Evolutionary conservation across 1,140 invertebrate species (phyloP).

Genomic region (Eurytemora carolleeae): DNA sequence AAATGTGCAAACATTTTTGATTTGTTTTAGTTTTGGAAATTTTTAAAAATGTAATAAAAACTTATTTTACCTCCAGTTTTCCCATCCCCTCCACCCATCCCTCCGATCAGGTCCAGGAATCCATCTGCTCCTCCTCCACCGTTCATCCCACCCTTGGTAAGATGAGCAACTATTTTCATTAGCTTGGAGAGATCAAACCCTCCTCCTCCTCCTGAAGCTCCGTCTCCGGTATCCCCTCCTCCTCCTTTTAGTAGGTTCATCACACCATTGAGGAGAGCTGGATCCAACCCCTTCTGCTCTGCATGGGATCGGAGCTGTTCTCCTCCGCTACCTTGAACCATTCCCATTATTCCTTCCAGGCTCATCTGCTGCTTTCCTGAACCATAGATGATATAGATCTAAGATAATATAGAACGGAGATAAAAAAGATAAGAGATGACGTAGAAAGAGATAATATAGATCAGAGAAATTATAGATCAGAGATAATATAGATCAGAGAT

Average conservation of each 20-base stretch:
- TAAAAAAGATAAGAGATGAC: too few species aligned
- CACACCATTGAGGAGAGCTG: conserved; percentile 3
- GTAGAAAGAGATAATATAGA: too few species aligned
- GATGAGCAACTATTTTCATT: neutral
- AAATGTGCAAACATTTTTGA: too few species aligned
- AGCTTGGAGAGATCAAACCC: neutral
- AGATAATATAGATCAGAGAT: too few species aligned
- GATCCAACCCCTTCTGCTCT: conserved; percentile 12
- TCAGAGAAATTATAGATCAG: too few species aligned
- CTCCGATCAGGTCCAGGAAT: neutral
- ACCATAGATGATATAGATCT: too few species aligned
- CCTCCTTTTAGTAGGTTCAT: conserved; percentile 6
- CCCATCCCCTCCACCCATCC: neutral
- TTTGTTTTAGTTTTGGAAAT: too few species aligned
- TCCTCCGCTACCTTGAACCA: neutral
- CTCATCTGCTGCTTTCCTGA: too few species aligned
- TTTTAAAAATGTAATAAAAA: too few species aligned
- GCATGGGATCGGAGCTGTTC: neutral
- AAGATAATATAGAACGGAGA: too few species aligned
- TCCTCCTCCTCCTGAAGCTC: neutral
- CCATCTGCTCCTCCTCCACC: neutral
- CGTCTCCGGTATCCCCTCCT: neutral
- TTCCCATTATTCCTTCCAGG: neutral
- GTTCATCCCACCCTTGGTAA: neutral
- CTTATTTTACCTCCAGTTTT: too few species aligned